phyloP scores from a whole-genome alignment of 2,797 vertebrate genomes.

The Gila robusta region DNA sequence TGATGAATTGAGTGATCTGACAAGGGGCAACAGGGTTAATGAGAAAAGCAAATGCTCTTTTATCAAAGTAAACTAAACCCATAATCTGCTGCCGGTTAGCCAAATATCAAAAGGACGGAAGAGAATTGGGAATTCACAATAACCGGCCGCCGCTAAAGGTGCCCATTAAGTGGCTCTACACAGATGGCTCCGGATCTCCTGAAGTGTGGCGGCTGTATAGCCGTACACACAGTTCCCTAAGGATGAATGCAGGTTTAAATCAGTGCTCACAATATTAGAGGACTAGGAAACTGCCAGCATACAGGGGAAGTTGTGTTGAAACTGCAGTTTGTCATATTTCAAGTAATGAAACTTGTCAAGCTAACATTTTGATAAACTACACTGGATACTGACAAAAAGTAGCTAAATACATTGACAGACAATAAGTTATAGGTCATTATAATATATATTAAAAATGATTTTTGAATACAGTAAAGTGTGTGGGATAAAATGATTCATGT shows the following conservation, averaged over 20 bases:
- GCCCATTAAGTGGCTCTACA: constrained; percentile 72
- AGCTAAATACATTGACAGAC: background rate
- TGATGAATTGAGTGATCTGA: constrained; percentile 3
- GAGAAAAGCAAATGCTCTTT: constrained; percentile 35
- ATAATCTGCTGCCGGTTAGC: constrained; percentile 1
- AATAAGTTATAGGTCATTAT: background rate
- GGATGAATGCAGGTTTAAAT: constrained; percentile 57
- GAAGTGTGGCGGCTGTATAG: constrained; percentile 70
- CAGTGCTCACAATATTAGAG: background rate
- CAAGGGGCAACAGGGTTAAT: constrained; percentile 28
- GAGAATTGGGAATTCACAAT: constrained; percentile 65
- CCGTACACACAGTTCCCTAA: constrained; percentile 54
- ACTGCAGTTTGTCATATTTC: background rate
- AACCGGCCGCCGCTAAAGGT: constrained; percentile 67
- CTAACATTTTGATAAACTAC: background rate
- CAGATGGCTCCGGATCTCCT: constrained; percentile 76
- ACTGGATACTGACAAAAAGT: too few relatives aligned
- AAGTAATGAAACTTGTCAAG: constrained; percentile 1
- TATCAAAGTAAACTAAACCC: constrained; percentile 59
- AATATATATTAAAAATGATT: too few relatives aligned
- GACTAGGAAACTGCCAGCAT: background rate
- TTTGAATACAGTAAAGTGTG: background rate
- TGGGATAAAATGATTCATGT: background rate
- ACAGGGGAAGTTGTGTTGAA: background rate
- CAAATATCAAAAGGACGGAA: constrained; percentile 66